These are phyloP conservation scores for Ceratina calcarata DNA, from an alignment of 1,140 invertebrate species.

Conservation along the genomic window DNA sequence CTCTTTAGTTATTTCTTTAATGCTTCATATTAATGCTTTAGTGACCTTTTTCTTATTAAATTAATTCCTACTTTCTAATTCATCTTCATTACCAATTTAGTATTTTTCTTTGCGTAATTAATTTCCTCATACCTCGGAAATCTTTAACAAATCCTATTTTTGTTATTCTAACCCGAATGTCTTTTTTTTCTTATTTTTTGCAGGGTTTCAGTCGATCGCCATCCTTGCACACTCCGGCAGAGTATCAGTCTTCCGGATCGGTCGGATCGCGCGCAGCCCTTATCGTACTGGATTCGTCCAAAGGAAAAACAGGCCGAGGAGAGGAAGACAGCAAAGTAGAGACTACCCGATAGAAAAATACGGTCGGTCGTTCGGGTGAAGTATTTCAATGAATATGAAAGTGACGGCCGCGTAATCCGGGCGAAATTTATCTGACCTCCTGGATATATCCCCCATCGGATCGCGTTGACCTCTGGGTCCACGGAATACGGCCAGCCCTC, in stretches of 20 bases:
- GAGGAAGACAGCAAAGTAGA: constrained; percentile 15
- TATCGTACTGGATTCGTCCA: constrained; percentile 26
- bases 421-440: constrained; percentile 73
- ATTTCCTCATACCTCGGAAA: not conserved
- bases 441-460: constrained; percentile 45
- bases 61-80: too few relatives aligned
- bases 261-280: not conserved
- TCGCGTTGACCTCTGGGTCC: constrained; percentile 55
- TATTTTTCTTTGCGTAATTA: not conserved
- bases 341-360: constrained; percentile 66
- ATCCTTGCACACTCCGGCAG: too few relatives aligned
- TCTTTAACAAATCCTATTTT: not conserved
- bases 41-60: too few relatives aligned
- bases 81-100: too few relatives aligned
- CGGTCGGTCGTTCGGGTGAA: constrained; percentile 68
- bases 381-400: constrained; percentile 76
- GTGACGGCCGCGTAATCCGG: constrained; percentile 72
- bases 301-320: constrained; percentile 8
- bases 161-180: not conserved
- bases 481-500: constrained; percentile 30
- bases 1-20: too few relatives aligned
- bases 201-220: too few relatives aligned
- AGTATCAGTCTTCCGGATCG: constrained; percentile 19
- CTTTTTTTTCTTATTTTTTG: not conserved
- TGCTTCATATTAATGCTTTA: too few relatives aligned